A percentile compares a stretch with the other conserved stretches of the same genome.
Evolutionary conservation across 1,140 invertebrate genomes (phyloP).

Genomic region (Daktulosphaira vitifoliae): DNA sequence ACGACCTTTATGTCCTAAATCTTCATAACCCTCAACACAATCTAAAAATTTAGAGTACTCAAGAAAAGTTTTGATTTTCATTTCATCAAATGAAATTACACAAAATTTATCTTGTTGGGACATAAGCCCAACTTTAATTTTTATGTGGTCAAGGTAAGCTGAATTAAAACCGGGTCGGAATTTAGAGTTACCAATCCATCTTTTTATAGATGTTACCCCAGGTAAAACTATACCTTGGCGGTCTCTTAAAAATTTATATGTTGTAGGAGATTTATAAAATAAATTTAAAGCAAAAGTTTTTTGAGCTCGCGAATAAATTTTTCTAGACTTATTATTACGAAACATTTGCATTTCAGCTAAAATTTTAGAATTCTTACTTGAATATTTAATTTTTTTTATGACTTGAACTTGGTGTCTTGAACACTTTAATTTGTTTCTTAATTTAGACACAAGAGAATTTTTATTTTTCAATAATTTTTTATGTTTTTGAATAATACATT

Average conservation of each 20-base stretch:
- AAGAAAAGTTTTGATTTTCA: slow-evolving; percentile 13
- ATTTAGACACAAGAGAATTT: too few species aligned
- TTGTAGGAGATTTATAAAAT: slow-evolving; percentile 8
- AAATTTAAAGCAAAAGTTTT: background rate
- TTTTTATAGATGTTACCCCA: background rate
- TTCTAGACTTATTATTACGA: background rate
- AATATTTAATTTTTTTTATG: too few species aligned
- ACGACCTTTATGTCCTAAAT: slow-evolving; percentile 10
- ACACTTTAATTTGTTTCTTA: too few species aligned
- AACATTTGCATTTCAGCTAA: slow-evolving; percentile 10
- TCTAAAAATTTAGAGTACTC: background rate
- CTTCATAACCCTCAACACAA: slow-evolving; percentile 1
- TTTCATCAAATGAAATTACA: background rate
- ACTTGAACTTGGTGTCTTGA: too few species aligned
- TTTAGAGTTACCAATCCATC: slow-evolving; percentile 6
- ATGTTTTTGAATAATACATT: too few species aligned
- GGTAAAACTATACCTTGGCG: background rate
- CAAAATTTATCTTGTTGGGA: background rate
- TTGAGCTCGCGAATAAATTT: background rate
- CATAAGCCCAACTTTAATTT: background rate
- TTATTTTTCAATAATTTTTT: too few species aligned
- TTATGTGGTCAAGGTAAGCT: background rate
- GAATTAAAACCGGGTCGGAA: slow-evolving; percentile 2
- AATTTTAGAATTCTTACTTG: too few species aligned
- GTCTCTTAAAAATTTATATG: slow-evolving; percentile 5